Percentiles rank a stretch among this genome's conserved stretches.
Evolutionary conservation across 2,888 invertebrate species (phyloP).

Genomic region (Leptinotarsa haldemani): DNA sequence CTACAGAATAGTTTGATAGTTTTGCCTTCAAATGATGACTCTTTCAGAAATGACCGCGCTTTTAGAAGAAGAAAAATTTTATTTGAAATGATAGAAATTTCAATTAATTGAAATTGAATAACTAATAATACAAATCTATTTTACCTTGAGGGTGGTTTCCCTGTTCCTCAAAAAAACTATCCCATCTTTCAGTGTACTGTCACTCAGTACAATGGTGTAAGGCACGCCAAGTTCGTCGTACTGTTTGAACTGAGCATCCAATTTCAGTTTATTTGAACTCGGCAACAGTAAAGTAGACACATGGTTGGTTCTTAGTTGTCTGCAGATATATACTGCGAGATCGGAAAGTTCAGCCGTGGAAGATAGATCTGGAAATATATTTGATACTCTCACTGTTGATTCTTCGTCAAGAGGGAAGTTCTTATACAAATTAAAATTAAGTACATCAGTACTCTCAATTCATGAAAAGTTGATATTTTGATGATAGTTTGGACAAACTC

Average conservation of each 20-base stretch:
- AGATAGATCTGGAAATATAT: constrained; percentile 47
- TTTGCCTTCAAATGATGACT: no score
- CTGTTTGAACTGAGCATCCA: constrained; percentile 66
- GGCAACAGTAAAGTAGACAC: constrained; percentile 63
- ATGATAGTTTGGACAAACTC: no score
- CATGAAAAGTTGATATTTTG: no score
- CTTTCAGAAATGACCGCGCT: no score
- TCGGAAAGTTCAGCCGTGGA: constrained; percentile 66
- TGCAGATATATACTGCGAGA: constrained; percentile 70
- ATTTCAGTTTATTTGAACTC: constrained; percentile 58
- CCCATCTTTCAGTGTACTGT: constrained; percentile 77
- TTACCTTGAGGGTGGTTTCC: constrained; percentile 76
- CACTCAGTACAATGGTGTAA: constrained; percentile 78
- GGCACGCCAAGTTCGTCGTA: constrained; percentile 77
- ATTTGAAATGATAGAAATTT: no score
- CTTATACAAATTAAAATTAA: no score
- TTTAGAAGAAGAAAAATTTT: no score
- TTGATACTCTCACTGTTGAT: no score
- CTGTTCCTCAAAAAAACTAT: constrained; percentile 74
- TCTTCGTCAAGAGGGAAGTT: no score
- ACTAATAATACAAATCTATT: neutral
- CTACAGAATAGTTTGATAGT: no score
- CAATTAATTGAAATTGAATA: no score
- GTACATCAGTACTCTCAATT: no score
- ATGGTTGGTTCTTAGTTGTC: constrained; percentile 67